Evolutionary conservation across 2,113 vertebrate genomes (phyloP).

Genomic region (Myrmecophaga tridactyla): DNA sequence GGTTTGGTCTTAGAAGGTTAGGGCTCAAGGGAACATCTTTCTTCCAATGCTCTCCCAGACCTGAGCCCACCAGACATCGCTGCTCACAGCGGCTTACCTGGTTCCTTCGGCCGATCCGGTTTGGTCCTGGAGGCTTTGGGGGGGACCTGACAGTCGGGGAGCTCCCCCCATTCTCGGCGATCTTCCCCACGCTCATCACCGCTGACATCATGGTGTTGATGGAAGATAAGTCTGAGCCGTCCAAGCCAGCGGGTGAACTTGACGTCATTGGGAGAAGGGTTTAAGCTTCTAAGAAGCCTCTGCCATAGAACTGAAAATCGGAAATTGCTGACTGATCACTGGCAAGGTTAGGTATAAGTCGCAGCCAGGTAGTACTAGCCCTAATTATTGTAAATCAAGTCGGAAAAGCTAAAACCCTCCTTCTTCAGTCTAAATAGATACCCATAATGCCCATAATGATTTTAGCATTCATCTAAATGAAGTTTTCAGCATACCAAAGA

Average conservation of each 20-base stretch:
- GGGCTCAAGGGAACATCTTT: background rate
- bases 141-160: conserved; percentile 87
- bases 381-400: background rate
- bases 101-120: conserved; percentile 91
- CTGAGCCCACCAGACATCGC: background rate
- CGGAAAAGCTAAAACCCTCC: background rate
- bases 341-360: background rate
- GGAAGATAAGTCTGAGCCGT: conserved; percentile 89
- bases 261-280: conserved; percentile 76
- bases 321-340: conserved; percentile 1
- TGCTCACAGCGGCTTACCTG: conserved; percentile 83
- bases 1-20: background rate
- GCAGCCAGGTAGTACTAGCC: background rate
- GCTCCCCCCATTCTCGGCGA: conserved; percentile 86
- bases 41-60: background rate
- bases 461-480: background rate
- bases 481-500: background rate
- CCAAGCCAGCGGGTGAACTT: conserved; percentile 79
- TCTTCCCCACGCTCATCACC: conserved; percentile 90
- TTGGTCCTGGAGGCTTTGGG: conserved; percentile 87
- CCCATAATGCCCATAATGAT: background rate
- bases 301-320: conserved; percentile 77
- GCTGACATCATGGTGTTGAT: conserved; percentile 94
- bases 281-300: conserved; percentile 79
- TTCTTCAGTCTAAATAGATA: background rate